Percentiles rank a stretch among this genome's conserved stretches.
Conservation (phyloP, 1,140 invertebrate genomes). For the Brachionus plicatilis region DNA sequence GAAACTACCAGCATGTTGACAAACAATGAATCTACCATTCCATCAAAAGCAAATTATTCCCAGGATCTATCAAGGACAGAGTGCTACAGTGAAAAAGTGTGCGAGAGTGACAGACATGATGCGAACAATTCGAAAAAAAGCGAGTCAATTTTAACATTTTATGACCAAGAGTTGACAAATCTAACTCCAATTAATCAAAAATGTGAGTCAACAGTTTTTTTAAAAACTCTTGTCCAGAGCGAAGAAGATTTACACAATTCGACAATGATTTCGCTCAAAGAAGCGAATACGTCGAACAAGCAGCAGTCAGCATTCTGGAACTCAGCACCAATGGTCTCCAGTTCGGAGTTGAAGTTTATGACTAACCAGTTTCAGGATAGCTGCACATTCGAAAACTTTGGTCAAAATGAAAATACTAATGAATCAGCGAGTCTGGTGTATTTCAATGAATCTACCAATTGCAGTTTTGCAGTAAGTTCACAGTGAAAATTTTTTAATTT, state of each 20-base stretch:
- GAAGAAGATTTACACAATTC: not conserved
- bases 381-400: conserved; percentile 6
- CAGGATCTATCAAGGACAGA: not conserved
- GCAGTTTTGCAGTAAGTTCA: not conserved
- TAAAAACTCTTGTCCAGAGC: not conserved
- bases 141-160: not conserved
- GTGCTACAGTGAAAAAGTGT: not conserved
- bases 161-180: not conserved
- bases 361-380: not conserved
- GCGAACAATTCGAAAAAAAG: not conserved
- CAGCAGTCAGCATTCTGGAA: not conserved
- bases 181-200: conserved; percentile 7
- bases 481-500: no score
- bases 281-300: not conserved
- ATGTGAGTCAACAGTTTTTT: not conserved
- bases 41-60: not conserved
- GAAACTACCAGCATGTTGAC: not conserved
- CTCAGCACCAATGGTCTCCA: not conserved
- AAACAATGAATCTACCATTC: not conserved
- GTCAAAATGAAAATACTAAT: not conserved
- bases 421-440: not conserved
- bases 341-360: not conserved
- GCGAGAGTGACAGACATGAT: not conserved
- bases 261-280: not conserved
- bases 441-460: conserved; percentile 12